Evolutionary conservation across 2,113 vertebrate genomes (phyloP), one percentile per base, ranked within the genome.

Genomic region (Oceanites oceanicus): DNA sequence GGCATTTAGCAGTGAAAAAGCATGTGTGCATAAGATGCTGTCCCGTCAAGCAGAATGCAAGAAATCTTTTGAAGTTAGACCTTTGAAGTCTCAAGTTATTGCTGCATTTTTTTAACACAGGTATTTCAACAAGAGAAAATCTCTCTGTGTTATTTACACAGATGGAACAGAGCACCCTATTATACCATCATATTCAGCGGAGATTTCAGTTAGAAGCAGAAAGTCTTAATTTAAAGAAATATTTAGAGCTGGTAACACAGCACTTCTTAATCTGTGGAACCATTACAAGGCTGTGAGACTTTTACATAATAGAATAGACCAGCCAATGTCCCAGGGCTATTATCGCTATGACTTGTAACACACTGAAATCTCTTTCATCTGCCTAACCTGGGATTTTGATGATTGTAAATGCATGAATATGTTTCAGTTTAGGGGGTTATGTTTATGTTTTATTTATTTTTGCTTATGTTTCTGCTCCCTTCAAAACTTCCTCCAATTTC

Each of bases 51-150:
- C 97, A 98, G 97, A 98, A 98, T 97, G 96, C 97, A 98, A 98
- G 96, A 97, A 97, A 97, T 95, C 98, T 98, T 98, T 98, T 98
- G 98, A 98, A 98, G 98, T 98, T 78, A 98, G 98, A 98, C 98
- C 98, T 98, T 98, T 98, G 98, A 98, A 98, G 98, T 98, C 96
- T 96, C 87, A 96, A 98, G 97, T 98, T 98, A 98, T 98, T 98
- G 97, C 98, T 96, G 96, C 86, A 8, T 95, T 82, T 96, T 84
- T 93, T 59, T 87, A 94, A 97, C 86, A 2, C 98, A 98, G 97
- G 98, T 98, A 98, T 98, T 98, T 98, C 97, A 97, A 81, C 94
- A 96, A 91, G 92, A 94, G 88, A 97, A 97, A 96, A 93, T 96
- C 92, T 96, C 96, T 76, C 92, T 90, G 86, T 92, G 84, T 97